phyloP scores from a whole-genome alignment of 92 coral and sea anemone genomes.

The Phenganax stokvisi region DNA sequence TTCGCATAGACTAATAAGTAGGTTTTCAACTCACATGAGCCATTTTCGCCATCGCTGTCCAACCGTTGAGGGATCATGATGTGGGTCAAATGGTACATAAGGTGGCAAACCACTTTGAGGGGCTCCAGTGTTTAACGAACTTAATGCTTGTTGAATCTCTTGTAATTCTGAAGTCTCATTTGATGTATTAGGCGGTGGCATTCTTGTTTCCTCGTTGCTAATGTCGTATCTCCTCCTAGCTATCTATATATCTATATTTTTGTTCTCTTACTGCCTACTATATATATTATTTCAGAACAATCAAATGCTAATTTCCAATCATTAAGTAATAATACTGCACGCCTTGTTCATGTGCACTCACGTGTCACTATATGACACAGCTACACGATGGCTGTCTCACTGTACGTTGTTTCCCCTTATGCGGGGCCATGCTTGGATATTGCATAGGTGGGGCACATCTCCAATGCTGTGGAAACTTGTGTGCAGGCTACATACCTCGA shows the following conservation, averaged over 20 bases:
- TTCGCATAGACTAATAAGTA: slow-evolving; percentile 38
- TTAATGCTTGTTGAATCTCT: neutral
- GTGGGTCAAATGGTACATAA: neutral
- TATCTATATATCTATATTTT: neutral
- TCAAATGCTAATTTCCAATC: no score
- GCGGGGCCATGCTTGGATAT: no score
- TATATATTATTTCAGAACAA: no score
- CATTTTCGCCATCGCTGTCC: slow-evolving; percentile 48
- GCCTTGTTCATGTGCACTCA: no score
- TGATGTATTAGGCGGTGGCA: neutral
- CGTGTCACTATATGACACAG: no score
- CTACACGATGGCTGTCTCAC: no score
- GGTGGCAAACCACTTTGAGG: slow-evolving; percentile 4
- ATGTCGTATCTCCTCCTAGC: slow-evolving; percentile 4
- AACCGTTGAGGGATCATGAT: slow-evolving; percentile 15
- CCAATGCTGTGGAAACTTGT: no score
- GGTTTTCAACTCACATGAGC: slow-evolving; percentile 32
- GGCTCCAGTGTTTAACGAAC: neutral
- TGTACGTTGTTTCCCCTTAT: no score
- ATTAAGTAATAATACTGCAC: no score
- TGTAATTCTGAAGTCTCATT: neutral
- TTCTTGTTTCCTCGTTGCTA: slow-evolving; percentile 35
- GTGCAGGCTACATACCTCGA: no score
- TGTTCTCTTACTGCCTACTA: neutral
- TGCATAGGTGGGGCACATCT: no score